These are phyloP conservation scores for Catalaphyllia jardinei DNA, from an alignment of 64 coral and sea anemone species.

Conservation along the genomic window DNA sequence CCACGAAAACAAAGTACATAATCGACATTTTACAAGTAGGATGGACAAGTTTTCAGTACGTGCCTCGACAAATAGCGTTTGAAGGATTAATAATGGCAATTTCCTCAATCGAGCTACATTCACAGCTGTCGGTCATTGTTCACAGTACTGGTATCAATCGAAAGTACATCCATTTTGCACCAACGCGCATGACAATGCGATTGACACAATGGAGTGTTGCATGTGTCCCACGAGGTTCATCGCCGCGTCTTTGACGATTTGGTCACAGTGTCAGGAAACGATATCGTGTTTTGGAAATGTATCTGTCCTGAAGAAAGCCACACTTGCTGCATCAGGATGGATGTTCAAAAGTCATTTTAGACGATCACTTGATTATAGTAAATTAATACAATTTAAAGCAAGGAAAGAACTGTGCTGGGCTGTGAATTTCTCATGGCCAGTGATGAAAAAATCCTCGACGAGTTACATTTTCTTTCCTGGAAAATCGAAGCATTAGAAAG, in stretches of 20 bases:
- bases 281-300: background rate
- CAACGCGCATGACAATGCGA: slow-evolving; percentile 20
- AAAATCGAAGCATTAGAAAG: slow-evolving; percentile 68
- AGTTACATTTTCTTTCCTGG: slow-evolving; percentile 62
- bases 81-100: background rate
- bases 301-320: background rate
- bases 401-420: background rate
- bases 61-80: background rate
- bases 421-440: slow-evolving; percentile 1
- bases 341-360: background rate
- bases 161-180: background rate
- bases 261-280: background rate
- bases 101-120: background rate
- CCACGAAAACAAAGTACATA: background rate
- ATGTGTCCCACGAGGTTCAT: slow-evolving; percentile 38
- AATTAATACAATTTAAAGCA: background rate
- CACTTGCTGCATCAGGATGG: background rate
- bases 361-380: background rate
- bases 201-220: background rate
- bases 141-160: too few relatives aligned
- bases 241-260: background rate
- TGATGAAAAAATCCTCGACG: slow-evolving; percentile 43
- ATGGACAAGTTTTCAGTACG: background rate
- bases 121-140: background rate
- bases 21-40: slow-evolving; percentile 2